Evolutionary conservation across 2,113 vertebrate species (phyloP).

Genomic region (cattle (Bos taurus)): DNA sequence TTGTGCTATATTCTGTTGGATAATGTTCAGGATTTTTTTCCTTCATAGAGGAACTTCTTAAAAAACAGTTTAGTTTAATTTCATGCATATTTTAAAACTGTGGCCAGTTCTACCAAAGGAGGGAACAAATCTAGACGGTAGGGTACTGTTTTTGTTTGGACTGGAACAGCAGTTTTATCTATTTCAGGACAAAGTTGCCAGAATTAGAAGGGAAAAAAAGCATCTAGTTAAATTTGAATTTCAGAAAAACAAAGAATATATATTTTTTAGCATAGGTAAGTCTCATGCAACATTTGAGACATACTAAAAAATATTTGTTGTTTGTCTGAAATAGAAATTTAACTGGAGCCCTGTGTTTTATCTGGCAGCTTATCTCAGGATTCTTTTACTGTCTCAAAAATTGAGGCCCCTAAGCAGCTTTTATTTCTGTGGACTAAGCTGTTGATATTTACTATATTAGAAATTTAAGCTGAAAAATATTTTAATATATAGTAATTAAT

Average conservation of each 20-base stretch:
- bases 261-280: neutral
- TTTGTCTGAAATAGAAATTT: neutral
- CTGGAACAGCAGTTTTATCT: neutral
- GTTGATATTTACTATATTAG: neutral
- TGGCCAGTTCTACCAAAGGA: neutral
- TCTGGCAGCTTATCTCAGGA: neutral
- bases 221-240: conserved; percentile 8
- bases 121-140: neutral
- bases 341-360: neutral
- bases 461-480: neutral
- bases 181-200: neutral
- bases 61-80: neutral
- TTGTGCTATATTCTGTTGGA: neutral
- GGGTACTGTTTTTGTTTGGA: neutral
- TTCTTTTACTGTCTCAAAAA: neutral
- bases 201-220: neutral
- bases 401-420: neutral
- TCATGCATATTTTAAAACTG: neutral
- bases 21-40: neutral
- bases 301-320: neutral
- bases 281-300: neutral
- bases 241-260: neutral
- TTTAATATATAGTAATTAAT: neutral
- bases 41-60: neutral
- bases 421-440: neutral